Conservation (phyloP, 2,797 vertebrate species). For the Catharus ustulatus region DNA sequence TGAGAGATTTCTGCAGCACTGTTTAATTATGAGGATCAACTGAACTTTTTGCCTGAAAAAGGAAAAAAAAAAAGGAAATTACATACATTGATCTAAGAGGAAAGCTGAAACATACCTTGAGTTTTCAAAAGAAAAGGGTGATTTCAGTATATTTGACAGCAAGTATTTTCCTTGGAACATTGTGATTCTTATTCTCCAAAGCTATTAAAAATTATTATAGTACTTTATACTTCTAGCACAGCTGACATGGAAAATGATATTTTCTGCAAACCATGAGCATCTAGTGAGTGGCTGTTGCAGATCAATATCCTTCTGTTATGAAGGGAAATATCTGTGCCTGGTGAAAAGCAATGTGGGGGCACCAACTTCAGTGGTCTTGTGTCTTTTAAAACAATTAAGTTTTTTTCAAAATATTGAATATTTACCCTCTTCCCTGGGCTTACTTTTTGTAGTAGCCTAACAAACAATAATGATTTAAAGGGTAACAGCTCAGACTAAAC, state of each 20-base stretch:
- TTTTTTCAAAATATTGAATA: background rate
- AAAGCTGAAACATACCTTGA: background rate
- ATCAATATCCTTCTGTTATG: background rate
- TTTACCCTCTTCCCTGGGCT: background rate
- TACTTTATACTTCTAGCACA: background rate
- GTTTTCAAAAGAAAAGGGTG: background rate
- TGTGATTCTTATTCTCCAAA: background rate
- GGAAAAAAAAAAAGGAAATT: background rate
- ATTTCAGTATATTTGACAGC: background rate
- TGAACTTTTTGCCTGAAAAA: background rate
- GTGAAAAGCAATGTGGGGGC: background rate
- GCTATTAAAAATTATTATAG: background rate
- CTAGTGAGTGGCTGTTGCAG: background rate
- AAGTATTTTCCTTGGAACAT: background rate
- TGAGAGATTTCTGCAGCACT: background rate
- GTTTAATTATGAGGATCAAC: slow-evolving; percentile 21
- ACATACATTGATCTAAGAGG: background rate
- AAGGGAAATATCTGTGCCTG: background rate
- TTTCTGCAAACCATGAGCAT: background rate
- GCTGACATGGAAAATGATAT: background rate
- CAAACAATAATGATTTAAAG: background rate
- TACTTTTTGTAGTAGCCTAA: background rate
- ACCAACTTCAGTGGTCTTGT: background rate
- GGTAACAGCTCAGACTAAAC: background rate
- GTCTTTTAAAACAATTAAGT: background rate